These are phyloP conservation scores for Balearica regulorum DNA, from an alignment of 2,797 vertebrate species.

Conservation along the genomic window DNA sequence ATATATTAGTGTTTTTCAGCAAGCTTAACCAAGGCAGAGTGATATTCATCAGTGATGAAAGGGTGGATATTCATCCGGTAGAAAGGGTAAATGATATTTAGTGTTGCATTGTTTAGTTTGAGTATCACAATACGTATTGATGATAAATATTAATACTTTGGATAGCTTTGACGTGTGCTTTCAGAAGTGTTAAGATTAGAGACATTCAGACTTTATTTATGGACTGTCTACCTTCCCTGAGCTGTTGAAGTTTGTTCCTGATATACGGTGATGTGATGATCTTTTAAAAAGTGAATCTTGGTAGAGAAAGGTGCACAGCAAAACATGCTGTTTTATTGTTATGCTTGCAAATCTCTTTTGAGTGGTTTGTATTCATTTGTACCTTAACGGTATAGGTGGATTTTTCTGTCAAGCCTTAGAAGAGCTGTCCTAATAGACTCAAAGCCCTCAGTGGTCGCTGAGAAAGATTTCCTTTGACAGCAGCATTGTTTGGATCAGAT, in stretches of 20 bases:
- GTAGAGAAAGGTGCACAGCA: background rate
- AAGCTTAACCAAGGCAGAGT: background rate
- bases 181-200: background rate
- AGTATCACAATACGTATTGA: background rate
- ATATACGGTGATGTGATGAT: fast-evolving
- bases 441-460: background rate
- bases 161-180: background rate
- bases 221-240: background rate
- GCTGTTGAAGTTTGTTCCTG: background rate
- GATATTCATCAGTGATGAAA: background rate
- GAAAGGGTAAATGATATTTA: background rate
- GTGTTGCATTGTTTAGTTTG: background rate
- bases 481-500: background rate
- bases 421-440: background rate
- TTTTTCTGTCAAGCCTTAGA: background rate
- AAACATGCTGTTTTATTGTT: background rate
- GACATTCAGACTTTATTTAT: background rate
- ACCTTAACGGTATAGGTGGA: background rate
- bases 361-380: background rate
- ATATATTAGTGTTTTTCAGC: background rate
- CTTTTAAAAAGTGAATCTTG: background rate
- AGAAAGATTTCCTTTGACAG: background rate
- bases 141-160: background rate
- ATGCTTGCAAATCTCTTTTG: background rate
- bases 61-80: background rate